These are phyloP conservation scores for Zaprionus lachaisei DNA, from an alignment of 1,140 invertebrate genomes.

Conservation along the genomic window DNA sequence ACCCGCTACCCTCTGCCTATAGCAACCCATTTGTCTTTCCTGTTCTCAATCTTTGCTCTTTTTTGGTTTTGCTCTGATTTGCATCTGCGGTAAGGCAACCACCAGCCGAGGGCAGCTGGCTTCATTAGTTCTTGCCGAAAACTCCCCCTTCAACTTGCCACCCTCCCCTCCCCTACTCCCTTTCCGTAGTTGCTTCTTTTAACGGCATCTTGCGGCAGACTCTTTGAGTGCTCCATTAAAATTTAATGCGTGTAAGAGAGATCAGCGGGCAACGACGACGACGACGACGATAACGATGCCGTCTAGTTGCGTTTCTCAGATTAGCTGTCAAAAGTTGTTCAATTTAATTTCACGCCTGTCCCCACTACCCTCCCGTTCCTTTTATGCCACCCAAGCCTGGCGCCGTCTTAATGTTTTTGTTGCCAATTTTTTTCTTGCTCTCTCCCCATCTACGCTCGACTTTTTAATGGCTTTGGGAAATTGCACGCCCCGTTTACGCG, in stretches of 20 bases:
- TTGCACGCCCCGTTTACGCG: slow-evolving; percentile 79
- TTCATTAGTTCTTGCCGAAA: slow-evolving; percentile 67
- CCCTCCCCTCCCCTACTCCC: neutral
- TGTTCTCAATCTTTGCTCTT: slow-evolving; percentile 72
- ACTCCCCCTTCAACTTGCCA: neutral
- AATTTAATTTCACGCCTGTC: slow-evolving; percentile 73
- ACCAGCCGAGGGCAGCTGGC: slow-evolving; percentile 63
- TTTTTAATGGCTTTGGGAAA: slow-evolving; percentile 81
- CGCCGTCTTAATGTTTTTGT: slow-evolving; percentile 67
- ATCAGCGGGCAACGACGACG: slow-evolving; percentile 48
- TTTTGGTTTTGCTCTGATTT: slow-evolving; percentile 78
- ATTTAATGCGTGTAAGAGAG: slow-evolving; percentile 78
- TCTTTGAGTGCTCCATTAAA: slow-evolving; percentile 79
- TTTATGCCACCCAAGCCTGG: neutral
- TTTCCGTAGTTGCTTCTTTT: neutral
- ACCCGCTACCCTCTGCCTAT: neutral
- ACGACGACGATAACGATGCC: neutral
- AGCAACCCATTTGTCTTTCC: slow-evolving; percentile 1
- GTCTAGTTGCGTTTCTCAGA: slow-evolving; percentile 58
- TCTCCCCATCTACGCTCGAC: slow-evolving; percentile 41
- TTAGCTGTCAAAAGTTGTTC: slow-evolving; percentile 83
- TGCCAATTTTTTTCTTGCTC: slow-evolving; percentile 69
- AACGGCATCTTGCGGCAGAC: slow-evolving; percentile 66
- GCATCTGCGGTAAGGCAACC: slow-evolving; percentile 79
- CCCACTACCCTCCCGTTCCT: neutral